Evolutionary conservation across 2,888 invertebrate species (phyloP).

Genomic region (Sinotaia quadrata): DNA sequence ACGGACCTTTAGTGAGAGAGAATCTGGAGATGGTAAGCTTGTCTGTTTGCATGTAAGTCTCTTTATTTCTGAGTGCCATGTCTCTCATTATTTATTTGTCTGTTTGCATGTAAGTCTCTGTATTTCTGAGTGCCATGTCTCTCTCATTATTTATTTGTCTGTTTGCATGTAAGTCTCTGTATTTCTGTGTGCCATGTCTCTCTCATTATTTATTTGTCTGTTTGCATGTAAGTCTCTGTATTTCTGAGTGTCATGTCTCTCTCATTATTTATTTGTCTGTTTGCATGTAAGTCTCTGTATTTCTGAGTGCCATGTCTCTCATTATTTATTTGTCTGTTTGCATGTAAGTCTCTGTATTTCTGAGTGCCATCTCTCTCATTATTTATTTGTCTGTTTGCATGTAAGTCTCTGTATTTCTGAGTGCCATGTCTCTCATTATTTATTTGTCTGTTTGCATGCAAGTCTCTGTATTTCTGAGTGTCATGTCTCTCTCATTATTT

Average conservation of each 20-base stretch:
- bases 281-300: neutral
- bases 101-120: too few species aligned
- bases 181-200: neutral
- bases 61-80: too few species aligned
- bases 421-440: neutral
- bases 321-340: constrained; percentile 1
- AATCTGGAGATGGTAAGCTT: too few species aligned
- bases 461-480: neutral
- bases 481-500: neutral
- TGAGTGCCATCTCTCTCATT: neutral
- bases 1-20: too few species aligned
- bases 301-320: constrained; percentile 5
- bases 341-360: neutral
- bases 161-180: neutral
- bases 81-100: too few species aligned
- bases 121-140: too few species aligned
- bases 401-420: neutral
- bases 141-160: neutral
- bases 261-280: neutral
- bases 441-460: neutral
- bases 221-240: neutral
- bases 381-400: neutral
- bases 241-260: neutral
- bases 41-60: too few species aligned
- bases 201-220: neutral